A percentile compares a stretch with the other conserved stretches of the same genome.
Evolutionary conservation across 2,888 invertebrate genomes (phyloP).

Genomic region (Notodonta dromedarius): DNA sequence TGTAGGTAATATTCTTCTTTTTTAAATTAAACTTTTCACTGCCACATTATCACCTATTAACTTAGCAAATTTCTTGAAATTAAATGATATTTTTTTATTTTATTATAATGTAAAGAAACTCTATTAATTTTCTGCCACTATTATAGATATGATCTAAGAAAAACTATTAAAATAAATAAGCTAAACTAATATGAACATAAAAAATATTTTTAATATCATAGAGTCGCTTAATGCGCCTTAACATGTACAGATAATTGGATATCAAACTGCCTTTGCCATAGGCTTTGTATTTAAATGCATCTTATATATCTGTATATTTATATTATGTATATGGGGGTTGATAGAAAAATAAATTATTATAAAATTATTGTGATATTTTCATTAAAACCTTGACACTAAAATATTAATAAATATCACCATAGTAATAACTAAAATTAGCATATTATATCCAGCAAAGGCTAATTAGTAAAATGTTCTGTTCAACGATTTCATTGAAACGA

Average conservation of each 20-base stretch:
- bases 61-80: not conserved
- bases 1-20: not conserved
- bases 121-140: not conserved
- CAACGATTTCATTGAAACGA: too few species aligned
- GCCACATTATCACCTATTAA: conserved; percentile 1
- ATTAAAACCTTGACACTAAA: not conserved
- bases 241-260: conserved; percentile 10
- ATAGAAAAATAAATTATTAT: conserved; percentile 52
- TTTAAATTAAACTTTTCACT: not conserved
- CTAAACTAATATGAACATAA: conserved; percentile 5
- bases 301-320: conserved; percentile 29
- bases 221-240: conserved; percentile 9
- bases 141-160: not conserved
- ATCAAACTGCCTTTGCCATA: conserved; percentile 7
- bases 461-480: too few species aligned
- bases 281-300: conserved; percentile 19
- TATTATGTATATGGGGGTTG: conserved; percentile 31
- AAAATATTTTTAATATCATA: not conserved
- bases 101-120: not conserved
- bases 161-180: not conserved
- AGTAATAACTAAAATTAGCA: too few species aligned
- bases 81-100: not conserved
- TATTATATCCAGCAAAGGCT: too few species aligned
- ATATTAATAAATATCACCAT: too few species aligned
- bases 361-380: conserved; percentile 19